A percentile compares a stretch with the other conserved stretches of the same genome.
Conservation (phyloP, 2,113 vertebrate genomes). For the Dipodomys ordii region DNA sequence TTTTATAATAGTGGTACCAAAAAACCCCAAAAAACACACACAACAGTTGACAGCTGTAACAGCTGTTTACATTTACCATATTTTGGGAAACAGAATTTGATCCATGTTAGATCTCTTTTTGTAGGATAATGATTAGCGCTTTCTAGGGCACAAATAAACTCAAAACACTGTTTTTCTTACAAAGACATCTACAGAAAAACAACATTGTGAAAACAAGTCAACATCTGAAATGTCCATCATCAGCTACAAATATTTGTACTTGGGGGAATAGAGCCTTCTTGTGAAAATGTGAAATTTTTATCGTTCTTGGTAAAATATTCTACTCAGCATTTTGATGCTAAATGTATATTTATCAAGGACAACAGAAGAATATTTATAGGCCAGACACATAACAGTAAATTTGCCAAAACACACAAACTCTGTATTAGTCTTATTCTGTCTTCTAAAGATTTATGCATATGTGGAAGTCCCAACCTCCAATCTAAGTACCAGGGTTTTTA, state of each 20-base stretch:
- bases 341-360: neutral
- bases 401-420: neutral
- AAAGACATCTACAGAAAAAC: conserved; percentile 28
- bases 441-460: neutral
- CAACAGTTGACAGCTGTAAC: neutral
- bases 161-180: conserved; percentile 34
- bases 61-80: conserved; percentile 20
- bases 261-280: neutral
- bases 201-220: conserved; percentile 27
- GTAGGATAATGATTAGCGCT: conserved; percentile 15
- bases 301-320: conserved; percentile 46
- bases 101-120: neutral
- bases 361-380: conserved; percentile 7
- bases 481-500: neutral
- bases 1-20: neutral
- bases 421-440: neutral
- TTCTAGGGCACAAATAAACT: conserved; percentile 45
- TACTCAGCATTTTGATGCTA: conserved; percentile 4
- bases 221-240: neutral
- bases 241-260: conserved; percentile 22
- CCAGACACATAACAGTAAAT: neutral
- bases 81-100: conserved; percentile 58
- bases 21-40: neutral
- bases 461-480: neutral
- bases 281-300: neutral